Conservation (phyloP, 2,888 invertebrate genomes). For the Pseudanteris insignis region DNA sequence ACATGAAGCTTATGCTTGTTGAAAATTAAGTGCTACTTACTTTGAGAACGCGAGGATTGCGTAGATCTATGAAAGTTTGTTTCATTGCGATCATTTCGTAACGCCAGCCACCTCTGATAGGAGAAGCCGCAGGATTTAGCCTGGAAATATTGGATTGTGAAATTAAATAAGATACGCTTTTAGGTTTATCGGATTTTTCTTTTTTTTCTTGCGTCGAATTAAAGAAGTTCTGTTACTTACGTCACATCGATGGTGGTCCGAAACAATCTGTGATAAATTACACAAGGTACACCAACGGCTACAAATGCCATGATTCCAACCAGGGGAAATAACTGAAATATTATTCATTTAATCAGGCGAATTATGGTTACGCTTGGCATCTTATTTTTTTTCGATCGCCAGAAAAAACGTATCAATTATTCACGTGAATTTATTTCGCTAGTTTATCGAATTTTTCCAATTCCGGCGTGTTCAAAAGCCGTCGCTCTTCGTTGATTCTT, state of each 20-base stretch:
- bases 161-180: no score
- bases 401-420: no score
- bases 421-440: no score
- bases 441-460: no score
- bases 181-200: no score
- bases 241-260: constrained; percentile 60
- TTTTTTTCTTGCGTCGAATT: constrained; percentile 2
- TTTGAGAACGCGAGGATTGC: constrained; percentile 65
- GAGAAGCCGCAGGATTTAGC: no score
- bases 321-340: constrained; percentile 59
- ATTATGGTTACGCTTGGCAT: no score
- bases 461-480: no score
- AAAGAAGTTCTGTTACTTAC: constrained; percentile 53
- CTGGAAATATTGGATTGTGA: no score
- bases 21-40: constrained; percentile 53
- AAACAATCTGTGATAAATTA: constrained; percentile 53
- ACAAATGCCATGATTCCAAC: constrained; percentile 42
- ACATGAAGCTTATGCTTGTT: constrained; percentile 21
- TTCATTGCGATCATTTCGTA: constrained; percentile 52
- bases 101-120: constrained; percentile 41
- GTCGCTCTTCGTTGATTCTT: no score
- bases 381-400: no score
- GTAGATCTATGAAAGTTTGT: constrained; percentile 60
- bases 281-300: constrained; percentile 45
- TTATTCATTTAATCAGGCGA: no score